Evolutionary conservation across 23 tunicate genomes (phyloP).

Genomic region (Corella eumyota): DNA sequence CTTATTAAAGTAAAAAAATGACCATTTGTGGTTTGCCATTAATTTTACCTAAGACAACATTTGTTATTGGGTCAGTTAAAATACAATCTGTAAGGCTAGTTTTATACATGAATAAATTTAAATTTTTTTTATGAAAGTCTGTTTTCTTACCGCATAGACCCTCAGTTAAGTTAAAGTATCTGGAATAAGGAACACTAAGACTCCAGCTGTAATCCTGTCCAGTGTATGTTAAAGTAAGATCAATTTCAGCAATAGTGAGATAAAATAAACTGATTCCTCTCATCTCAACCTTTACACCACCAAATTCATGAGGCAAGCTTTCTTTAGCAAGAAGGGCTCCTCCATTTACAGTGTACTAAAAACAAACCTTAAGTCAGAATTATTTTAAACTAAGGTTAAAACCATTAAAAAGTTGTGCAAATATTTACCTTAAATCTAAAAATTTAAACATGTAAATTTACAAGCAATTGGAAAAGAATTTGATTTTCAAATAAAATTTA

Average conservation of each 20-base stretch:
- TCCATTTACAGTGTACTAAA: conserved; percentile 54
- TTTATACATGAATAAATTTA: too few relatives aligned
- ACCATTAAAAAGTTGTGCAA: not conserved
- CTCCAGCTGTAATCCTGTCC: conserved; percentile 95
- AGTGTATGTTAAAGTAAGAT: conserved; percentile 64
- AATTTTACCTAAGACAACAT: too few relatives aligned
- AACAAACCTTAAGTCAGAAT: not conserved
- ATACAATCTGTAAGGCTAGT: too few relatives aligned
- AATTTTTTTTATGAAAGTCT: too few relatives aligned
- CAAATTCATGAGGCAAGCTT: conserved; percentile 32
- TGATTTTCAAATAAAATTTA: not conserved
- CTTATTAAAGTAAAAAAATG: too few relatives aligned
- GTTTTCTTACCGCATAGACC: conserved; percentile 93
- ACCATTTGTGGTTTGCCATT: too few relatives aligned
- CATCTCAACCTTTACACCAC: conserved; percentile 63
- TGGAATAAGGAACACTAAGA: conserved; percentile 47
- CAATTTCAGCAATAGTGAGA: conserved; percentile 54
- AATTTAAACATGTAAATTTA: not conserved
- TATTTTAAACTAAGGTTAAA: not conserved
- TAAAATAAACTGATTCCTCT: conserved; percentile 64
- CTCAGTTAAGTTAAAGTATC: conserved; percentile 62
- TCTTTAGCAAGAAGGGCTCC: conserved; percentile 12
- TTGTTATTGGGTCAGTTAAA: too few relatives aligned
- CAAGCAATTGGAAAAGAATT: not conserved
- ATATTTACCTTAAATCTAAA: not conserved